phyloP scores from a whole-genome alignment of 2,888 invertebrate species.

The Lasioglossum oenotherae region DNA sequence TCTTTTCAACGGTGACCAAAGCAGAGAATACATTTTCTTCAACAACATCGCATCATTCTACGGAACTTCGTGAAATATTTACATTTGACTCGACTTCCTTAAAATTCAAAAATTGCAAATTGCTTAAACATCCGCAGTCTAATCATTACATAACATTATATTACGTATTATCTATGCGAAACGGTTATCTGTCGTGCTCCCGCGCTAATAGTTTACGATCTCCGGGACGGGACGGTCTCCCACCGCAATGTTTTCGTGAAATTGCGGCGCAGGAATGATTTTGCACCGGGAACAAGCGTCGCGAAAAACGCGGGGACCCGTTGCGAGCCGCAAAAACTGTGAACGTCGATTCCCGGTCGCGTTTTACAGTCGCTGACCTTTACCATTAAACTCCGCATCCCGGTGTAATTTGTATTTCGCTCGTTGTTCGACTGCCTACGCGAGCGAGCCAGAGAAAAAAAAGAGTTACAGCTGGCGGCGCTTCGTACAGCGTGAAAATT shows the following conservation, averaged over 20 bases:
- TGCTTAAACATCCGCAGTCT: too few relatives aligned
- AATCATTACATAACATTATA: too few relatives aligned
- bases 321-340: constrained; percentile 43
- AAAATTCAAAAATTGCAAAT: too few relatives aligned
- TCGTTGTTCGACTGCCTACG: background rate
- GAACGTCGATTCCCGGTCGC: constrained; percentile 57
- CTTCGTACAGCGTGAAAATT: background rate
- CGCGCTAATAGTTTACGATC: background rate
- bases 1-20: too few relatives aligned
- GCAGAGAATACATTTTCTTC: too few relatives aligned
- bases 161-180: background rate
- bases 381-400: constrained; percentile 34
- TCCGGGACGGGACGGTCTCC: background rate
- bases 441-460: background rate
- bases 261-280: background rate
- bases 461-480: background rate
- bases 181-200: background rate
- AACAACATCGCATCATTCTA: too few relatives aligned
- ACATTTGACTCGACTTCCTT: too few relatives aligned
- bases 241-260: background rate
- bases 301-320: constrained; percentile 58
- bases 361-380: constrained; percentile 51
- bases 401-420: constrained; percentile 2
- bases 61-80: too few relatives aligned
- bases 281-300: background rate